Conservation (phyloP, 2,797 vertebrate genomes). For the Coregonus suidteri region DNA sequence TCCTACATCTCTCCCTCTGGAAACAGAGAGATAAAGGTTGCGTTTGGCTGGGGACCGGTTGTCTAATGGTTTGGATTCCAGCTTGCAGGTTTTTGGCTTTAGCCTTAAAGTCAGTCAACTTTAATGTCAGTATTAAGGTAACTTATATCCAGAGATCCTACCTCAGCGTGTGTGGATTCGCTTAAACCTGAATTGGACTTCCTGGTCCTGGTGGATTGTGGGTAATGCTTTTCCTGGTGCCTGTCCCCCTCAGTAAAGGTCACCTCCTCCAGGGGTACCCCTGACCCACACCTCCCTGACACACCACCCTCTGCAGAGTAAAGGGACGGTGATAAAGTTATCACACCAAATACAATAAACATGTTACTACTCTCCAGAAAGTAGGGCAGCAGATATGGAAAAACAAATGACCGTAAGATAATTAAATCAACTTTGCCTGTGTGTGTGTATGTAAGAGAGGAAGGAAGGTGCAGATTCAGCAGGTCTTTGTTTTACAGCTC, state of each 20-base stretch:
- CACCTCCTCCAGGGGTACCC: slow-evolving; percentile 11
- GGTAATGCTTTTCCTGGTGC: slow-evolving; percentile 30
- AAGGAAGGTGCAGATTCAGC: too few relatives aligned
- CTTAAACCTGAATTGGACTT: slow-evolving; percentile 32
- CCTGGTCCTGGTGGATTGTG: not conserved
- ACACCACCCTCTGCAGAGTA: slow-evolving; percentile 58
- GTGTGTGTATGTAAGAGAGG: too few relatives aligned
- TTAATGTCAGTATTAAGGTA: not conserved
- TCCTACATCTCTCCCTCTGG: slow-evolving; percentile 54
- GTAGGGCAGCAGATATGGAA: slow-evolving; percentile 1
- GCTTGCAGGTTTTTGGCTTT: not conserved
- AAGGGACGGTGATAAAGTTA: not conserved
- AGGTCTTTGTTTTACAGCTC: too few relatives aligned
- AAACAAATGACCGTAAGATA: not conserved
- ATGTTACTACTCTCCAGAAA: slow-evolving; percentile 7
- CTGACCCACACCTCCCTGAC: slow-evolving; percentile 55
- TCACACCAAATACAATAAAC: not conserved
- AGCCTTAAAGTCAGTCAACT: not conserved
- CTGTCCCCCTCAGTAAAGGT: slow-evolving; percentile 13
- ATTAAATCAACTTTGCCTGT: too few relatives aligned
- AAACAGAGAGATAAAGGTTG: slow-evolving; percentile 7
- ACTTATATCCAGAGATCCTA: slow-evolving; percentile 5
- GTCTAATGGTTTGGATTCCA: not conserved
- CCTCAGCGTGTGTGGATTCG: slow-evolving; percentile 32
- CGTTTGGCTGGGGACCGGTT: not conserved